A percentile compares a stretch with the other conserved stretches of the same genome.
Evolutionary conservation across 2,888 invertebrate genomes (phyloP).

Genomic region (Acrocyrtus sp.): DNA sequence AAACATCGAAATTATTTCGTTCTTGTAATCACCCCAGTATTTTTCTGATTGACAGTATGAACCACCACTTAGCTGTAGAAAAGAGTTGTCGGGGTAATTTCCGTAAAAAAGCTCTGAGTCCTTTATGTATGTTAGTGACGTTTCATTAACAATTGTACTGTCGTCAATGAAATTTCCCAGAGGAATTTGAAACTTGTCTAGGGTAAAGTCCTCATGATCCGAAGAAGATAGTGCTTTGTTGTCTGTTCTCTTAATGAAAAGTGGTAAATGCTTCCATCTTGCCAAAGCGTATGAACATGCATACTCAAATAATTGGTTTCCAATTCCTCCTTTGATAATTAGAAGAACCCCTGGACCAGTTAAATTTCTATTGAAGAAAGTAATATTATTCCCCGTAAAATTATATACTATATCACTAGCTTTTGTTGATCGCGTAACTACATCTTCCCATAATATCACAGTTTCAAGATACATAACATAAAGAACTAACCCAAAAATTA

Average conservation of each 20-base stretch:
- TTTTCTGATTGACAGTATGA: constrained; percentile 7
- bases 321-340: constrained; percentile 3
- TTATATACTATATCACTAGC: too few species aligned
- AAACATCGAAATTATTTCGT: constrained; percentile 5
- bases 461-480: too few species aligned
- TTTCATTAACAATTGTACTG: not conserved
- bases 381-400: too few species aligned
- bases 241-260: not conserved
- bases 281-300: constrained; percentile 21
- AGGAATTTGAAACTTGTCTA: constrained; percentile 20
- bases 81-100: not conserved
- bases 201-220: not conserved
- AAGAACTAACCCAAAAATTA: too few species aligned
- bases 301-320: constrained; percentile 23
- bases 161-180: not conserved
- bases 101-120: not conserved
- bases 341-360: constrained; percentile 11
- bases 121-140: not conserved
- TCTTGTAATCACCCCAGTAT: constrained; percentile 6
- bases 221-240: not conserved
- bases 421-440: too few species aligned
- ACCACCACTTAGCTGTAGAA: constrained; percentile 1
- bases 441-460: too few species aligned
- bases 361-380: not conserved
- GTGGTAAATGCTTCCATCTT: constrained; percentile 5